A percentile compares a stretch with the other conserved stretches of the same genome.
These are phyloP conservation scores for Malthinus seriepunctatus DNA, from an alignment of 2,888 invertebrate genomes.

Conservation along the genomic window DNA sequence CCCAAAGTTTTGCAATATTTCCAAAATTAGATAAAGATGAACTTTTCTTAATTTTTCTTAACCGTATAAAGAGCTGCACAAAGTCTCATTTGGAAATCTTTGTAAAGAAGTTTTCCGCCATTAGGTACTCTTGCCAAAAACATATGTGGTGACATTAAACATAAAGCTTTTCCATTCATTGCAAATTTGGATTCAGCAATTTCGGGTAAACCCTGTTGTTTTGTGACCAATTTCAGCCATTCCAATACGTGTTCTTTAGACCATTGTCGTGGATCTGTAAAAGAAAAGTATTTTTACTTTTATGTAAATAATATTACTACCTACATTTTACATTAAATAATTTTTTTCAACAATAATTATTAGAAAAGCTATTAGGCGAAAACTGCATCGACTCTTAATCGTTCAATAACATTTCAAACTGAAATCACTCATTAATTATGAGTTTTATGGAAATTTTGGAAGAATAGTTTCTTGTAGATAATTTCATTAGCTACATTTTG, in stretches of 20 bases:
- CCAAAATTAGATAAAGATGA: too few species aligned
- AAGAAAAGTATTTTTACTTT: neutral
- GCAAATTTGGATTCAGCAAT: constrained; percentile 66
- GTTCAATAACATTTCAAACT: too few species aligned
- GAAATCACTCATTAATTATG: too few species aligned
- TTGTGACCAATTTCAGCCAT: constrained; percentile 66
- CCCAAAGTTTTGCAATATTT: too few species aligned
- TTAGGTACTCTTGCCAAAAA: constrained; percentile 71
- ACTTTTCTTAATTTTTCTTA: neutral
- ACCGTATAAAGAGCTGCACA: constrained; percentile 64
- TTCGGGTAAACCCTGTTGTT: constrained; percentile 61
- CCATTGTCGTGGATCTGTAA: constrained; percentile 74
- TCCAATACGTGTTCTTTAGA: constrained; percentile 68
- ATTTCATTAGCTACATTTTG: too few species aligned
- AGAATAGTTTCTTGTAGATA: too few species aligned
- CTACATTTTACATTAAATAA: too few species aligned
- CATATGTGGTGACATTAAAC: constrained; percentile 78
- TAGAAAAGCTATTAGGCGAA: too few species aligned
- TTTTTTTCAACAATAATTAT: too few species aligned
- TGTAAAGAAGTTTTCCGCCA: constrained; percentile 69
- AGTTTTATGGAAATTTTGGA: too few species aligned
- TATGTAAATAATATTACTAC: too few species aligned
- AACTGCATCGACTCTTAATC: too few species aligned
- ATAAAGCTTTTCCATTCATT: constrained; percentile 81
- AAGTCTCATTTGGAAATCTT: constrained; percentile 71